Evolutionary conservation across 2,888 invertebrate species (phyloP).

Genomic region (Ectropis crepuscularia): DNA sequence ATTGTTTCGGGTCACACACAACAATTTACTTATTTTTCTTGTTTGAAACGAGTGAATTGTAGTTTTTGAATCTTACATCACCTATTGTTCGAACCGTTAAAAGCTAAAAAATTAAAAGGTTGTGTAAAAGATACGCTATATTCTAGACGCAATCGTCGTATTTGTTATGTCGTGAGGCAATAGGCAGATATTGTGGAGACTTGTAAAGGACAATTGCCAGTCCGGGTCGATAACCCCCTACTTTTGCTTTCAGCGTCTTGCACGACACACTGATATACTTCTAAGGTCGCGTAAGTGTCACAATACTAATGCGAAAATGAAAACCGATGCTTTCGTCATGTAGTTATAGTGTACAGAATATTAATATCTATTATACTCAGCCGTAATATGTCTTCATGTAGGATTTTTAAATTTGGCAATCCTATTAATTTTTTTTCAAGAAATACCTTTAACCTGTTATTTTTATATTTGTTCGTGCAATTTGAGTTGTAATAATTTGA

Average conservation of each 20-base stretch:
- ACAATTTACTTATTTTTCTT: slow-evolving; percentile 34
- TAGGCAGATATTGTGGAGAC: slow-evolving; percentile 19
- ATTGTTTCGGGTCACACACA: slow-evolving; percentile 36
- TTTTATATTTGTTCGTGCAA: too few species aligned
- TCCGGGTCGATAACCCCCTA: slow-evolving; percentile 41
- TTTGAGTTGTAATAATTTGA: too few species aligned
- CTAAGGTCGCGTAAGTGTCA: slow-evolving; percentile 27
- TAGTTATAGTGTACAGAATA: too few species aligned
- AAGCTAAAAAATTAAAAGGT: slow-evolving; percentile 10
- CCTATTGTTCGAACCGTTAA: slow-evolving; percentile 24
- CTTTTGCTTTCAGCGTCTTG: slow-evolving; percentile 31
- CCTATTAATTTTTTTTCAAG: too few species aligned
- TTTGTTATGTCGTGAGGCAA: slow-evolving; percentile 35
- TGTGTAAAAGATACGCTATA: slow-evolving; percentile 4
- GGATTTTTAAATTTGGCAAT: too few species aligned
- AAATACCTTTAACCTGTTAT: too few species aligned
- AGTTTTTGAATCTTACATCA: slow-evolving; percentile 25
- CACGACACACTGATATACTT: slow-evolving; percentile 30
- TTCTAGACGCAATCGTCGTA: slow-evolving; percentile 11
- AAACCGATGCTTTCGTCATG: slow-evolving; percentile 1
- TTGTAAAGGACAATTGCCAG: slow-evolving; percentile 40
- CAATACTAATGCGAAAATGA: slow-evolving; percentile 20
- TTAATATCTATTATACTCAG: too few species aligned
- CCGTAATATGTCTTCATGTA: too few species aligned
- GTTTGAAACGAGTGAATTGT: slow-evolving; percentile 14